phyloP scores from a whole-genome alignment of 2,113 vertebrate species.

The Leuciscus idus region DNA sequence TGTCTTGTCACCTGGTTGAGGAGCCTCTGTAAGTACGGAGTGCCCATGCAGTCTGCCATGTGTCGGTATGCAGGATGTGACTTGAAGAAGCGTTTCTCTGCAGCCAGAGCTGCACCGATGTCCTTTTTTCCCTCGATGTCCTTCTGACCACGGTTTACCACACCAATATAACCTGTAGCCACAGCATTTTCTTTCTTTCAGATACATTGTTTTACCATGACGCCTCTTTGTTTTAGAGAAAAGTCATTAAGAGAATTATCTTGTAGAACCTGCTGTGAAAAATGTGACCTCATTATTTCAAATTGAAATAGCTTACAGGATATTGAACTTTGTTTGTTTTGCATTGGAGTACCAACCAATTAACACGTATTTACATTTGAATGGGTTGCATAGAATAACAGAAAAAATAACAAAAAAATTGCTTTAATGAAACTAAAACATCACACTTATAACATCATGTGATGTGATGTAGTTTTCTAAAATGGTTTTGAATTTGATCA shows the following conservation, averaged over 20 bases:
- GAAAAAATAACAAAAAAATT: no score
- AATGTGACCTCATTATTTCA: no score
- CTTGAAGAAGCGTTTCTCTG: constrained; percentile 81
- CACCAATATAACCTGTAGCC: constrained; percentile 81
- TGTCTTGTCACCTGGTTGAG: constrained; percentile 77
- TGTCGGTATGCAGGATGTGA: constrained; percentile 80
- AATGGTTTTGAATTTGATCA: background rate
- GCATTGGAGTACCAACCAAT: background rate
- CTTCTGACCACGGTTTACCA: constrained; percentile 87
- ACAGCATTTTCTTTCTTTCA: background rate
- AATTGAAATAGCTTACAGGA: no score
- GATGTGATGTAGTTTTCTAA: background rate
- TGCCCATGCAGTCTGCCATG: constrained; percentile 82
- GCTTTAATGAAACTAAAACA: background rate
- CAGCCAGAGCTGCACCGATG: constrained; percentile 78
- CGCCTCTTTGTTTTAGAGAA: background rate
- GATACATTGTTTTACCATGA: background rate
- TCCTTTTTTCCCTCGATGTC: constrained; percentile 87
- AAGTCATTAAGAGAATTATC: no score
- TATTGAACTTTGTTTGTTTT: no score
- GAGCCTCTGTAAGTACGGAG: constrained; percentile 79
- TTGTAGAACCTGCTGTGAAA: no score
- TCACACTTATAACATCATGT: background rate
- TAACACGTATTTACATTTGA: background rate
- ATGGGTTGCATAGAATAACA: background rate